Evolutionary conservation across 1,140 invertebrate genomes (phyloP).

Genomic region (Drosophila cardini): DNA sequence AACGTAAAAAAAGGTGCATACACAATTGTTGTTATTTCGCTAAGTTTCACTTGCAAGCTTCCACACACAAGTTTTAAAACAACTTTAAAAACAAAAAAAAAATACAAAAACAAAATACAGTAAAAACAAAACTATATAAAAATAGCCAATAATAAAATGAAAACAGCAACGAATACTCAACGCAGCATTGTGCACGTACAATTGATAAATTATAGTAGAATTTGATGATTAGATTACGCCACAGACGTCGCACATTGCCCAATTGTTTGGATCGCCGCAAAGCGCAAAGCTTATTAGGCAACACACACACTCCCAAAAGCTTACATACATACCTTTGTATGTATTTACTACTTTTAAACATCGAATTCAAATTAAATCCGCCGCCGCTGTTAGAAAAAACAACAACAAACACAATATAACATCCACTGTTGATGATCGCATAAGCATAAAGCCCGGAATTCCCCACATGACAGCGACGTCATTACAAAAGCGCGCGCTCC

Average conservation of each 20-base stretch:
- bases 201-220: constrained; percentile 66
- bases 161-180: constrained; percentile 28
- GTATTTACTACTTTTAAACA: neutral
- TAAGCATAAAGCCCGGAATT: constrained; percentile 82
- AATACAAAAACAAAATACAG: neutral
- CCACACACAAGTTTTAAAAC: constrained; percentile 16
- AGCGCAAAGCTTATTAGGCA: constrained; percentile 41
- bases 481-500: constrained; percentile 57
- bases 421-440: constrained; percentile 67
- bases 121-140: neutral
- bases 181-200: constrained; percentile 53
- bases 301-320: neutral
- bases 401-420: constrained; percentile 44
- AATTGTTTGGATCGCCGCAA: constrained; percentile 20
- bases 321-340: neutral
- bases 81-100: constrained; percentile 1
- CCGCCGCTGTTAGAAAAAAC: constrained; percentile 57
- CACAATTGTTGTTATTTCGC: constrained; percentile 53
- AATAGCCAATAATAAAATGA: neutral
- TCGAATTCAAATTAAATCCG: constrained; percentile 65
- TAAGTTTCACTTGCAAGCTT: constrained; percentile 64
- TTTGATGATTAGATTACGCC: constrained; percentile 71
- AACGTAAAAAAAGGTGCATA: constrained; percentile 74
- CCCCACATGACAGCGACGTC: constrained; percentile 72
- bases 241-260: constrained; percentile 38